Percentiles rank a stretch among this genome's conserved stretches.
Evolutionary conservation across 2,888 invertebrate genomes (phyloP).

Genomic region (Trissolcus japonicus): DNA sequence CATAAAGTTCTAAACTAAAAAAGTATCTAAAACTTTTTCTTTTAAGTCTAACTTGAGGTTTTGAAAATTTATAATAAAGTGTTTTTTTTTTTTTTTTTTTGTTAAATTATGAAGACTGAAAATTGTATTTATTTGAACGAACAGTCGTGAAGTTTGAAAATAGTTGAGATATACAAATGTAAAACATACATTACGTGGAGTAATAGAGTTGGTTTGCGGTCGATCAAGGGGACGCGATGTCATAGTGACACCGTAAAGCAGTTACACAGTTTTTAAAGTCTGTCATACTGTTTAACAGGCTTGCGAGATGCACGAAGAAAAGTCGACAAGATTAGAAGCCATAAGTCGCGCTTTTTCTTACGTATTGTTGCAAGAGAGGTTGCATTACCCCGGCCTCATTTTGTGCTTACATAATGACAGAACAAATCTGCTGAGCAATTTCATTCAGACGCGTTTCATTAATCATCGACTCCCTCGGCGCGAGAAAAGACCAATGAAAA

Average conservation of each 20-base stretch:
- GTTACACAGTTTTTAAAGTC: conserved; percentile 11
- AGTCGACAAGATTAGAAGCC: conserved; percentile 45
- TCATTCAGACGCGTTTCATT: conserved; percentile 14
- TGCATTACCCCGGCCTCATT: conserved; percentile 29
- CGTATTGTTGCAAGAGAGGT: conserved; percentile 20
- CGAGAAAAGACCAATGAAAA: background rate
- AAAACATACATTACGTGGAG: no score
- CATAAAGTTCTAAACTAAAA: no score
- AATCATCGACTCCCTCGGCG: conserved; percentile 14
- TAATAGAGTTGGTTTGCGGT: background rate
- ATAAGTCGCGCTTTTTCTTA: conserved; percentile 30
- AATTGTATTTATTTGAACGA: no score
- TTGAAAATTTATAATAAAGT: no score
- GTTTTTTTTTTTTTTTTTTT: no score
- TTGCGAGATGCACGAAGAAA: conserved; percentile 31
- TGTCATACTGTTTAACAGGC: conserved; percentile 30
- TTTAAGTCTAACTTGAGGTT: no score
- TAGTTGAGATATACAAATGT: no score
- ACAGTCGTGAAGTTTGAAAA: no score
- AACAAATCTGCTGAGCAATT: conserved; percentile 5
- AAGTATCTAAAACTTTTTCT: no score
- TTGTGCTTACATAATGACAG: conserved; percentile 20
- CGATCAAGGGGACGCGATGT: conserved; percentile 4
- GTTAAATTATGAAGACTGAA: no score
- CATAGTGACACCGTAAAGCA: conserved; percentile 11